phyloP scores from a whole-genome alignment of 2,888 invertebrate species.

The Notocelia uddmanniana region DNA sequence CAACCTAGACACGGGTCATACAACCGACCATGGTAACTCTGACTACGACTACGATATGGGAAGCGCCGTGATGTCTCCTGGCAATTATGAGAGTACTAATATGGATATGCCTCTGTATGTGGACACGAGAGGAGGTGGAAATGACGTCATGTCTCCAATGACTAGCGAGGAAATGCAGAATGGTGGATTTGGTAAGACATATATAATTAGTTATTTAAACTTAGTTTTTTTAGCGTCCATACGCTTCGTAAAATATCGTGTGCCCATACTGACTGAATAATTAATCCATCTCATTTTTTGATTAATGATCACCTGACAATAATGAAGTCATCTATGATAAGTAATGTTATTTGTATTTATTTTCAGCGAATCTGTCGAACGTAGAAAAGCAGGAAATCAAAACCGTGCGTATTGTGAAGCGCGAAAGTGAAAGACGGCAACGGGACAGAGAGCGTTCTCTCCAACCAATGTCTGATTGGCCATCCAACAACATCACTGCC shows the following conservation, averaged over 20 bases:
- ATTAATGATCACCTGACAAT: not conserved
- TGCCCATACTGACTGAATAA: conserved; percentile 27
- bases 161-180: conserved; percentile 77
- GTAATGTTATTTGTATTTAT: not conserved
- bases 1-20: conserved; percentile 93
- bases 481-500: conserved; percentile 70
- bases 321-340: not conserved
- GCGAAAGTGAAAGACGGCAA: conserved; percentile 95
- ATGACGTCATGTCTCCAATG: conserved; percentile 72
- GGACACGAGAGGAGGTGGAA: conserved; percentile 84
- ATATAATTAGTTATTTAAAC: too few relatives aligned
- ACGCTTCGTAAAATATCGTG: conserved; percentile 21
- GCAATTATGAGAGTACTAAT: conserved; percentile 68
- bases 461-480: conserved; percentile 82
- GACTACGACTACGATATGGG: conserved; percentile 70
- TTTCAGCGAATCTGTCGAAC: conserved; percentile 88
- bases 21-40: conserved; percentile 88
- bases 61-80: conserved; percentile 63
- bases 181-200: conserved; percentile 70
- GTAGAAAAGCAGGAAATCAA: conserved; percentile 96
- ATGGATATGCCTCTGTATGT: conserved; percentile 88
- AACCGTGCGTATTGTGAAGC: conserved; percentile 96
- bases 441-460: conserved; percentile 90
- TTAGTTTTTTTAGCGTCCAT: too few relatives aligned
- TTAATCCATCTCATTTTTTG: not conserved